phyloP scores from a whole-genome alignment of 1,140 invertebrate species.

The Paraescarpia echinospica region DNA sequence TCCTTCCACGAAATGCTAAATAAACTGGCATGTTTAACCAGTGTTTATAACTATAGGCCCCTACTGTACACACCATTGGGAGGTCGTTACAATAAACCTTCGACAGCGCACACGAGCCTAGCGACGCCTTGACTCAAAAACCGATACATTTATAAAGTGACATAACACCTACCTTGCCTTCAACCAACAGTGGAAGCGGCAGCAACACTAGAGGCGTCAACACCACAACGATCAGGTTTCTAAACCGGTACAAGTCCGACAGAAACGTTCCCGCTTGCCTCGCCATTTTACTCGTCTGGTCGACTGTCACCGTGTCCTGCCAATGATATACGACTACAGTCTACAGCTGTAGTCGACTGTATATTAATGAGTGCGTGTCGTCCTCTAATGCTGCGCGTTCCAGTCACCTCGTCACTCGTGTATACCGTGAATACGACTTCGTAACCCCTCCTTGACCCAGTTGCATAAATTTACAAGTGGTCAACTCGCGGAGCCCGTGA shows the following conservation, averaged over 20 bases:
- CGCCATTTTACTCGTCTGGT: neutral
- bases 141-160: neutral
- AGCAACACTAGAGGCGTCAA: conserved; percentile 1
- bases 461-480: too few relatives aligned
- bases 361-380: neutral
- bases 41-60: too few relatives aligned
- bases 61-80: neutral
- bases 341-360: too few relatives aligned
- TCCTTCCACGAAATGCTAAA: too few relatives aligned
- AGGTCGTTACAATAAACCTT: too few relatives aligned
- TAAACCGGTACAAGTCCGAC: neutral
- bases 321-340: neutral
- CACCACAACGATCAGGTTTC: conserved; percentile 4
- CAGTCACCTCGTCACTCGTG: too few relatives aligned
- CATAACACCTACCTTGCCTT: neutral
- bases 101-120: neutral
- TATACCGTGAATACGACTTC: too few relatives aligned
- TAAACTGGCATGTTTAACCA: too few relatives aligned
- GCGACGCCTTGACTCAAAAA: neutral
- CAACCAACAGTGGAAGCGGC: neutral
- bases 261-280: neutral
- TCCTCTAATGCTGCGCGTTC: too few relatives aligned
- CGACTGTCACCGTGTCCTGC: neutral
- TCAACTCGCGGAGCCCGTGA: too few relatives aligned
- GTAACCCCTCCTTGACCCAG: too few relatives aligned